Evolutionary conservation across 2,888 invertebrate species (phyloP).

Genomic region (Nasonovia ribisnigri): DNA sequence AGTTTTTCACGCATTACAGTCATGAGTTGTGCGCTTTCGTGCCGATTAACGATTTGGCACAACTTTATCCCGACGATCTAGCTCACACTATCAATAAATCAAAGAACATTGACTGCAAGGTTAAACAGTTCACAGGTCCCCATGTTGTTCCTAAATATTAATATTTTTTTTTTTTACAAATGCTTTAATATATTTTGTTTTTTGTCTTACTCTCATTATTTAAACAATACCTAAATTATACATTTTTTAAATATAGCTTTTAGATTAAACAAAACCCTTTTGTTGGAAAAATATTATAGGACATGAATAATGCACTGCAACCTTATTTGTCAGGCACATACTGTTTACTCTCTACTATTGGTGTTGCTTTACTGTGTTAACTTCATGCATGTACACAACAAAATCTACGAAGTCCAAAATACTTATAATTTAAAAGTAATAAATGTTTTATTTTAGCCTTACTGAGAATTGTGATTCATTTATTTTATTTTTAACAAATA

Average conservation of each 20-base stretch:
- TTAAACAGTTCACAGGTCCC: not conserved
- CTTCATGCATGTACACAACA: not conserved
- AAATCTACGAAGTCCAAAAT: not conserved
- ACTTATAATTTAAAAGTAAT: not conserved
- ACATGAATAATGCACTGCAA: not conserved
- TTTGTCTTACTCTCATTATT: not conserved
- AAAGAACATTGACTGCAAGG: not conserved
- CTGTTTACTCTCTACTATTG: not conserved
- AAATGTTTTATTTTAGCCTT: conserved; percentile 7
- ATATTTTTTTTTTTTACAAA: conserved; percentile 29
- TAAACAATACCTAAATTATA: not conserved
- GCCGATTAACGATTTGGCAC: conserved; percentile 16
- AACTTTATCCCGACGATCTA: conserved; percentile 44
- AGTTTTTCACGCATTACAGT: conserved; percentile 43
- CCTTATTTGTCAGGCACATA: not conserved
- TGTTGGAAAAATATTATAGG: not conserved
- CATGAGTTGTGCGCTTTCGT: not conserved
- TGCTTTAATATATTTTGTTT: not conserved
- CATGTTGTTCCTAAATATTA: conserved; percentile 50
- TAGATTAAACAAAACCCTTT: not conserved
- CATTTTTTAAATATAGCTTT: not conserved
- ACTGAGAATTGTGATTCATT: not conserved
- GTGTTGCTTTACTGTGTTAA: not conserved
- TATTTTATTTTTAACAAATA: not conserved
- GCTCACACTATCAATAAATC: not conserved